A percentile compares a stretch with the other conserved stretches of the same genome.
phyloP scores from a whole-genome alignment of 1,140 invertebrate species.

The Bombus balteatus region DNA sequence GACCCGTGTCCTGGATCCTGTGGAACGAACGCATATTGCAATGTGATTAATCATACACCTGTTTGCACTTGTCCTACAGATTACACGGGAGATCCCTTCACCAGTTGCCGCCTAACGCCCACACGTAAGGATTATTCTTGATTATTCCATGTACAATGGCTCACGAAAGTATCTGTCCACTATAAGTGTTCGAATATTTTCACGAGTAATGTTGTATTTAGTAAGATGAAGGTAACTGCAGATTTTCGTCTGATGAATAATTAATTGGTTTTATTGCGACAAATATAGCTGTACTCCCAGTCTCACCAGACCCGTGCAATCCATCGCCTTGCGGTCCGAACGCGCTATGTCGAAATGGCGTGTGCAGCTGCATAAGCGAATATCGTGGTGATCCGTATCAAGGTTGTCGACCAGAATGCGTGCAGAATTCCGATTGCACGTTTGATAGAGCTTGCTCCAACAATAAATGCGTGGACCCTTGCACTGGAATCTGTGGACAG shows the following conservation, averaged over 20 bases:
- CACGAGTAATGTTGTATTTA: too few species aligned
- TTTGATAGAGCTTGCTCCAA: slow-evolving; percentile 86
- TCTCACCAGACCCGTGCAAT: slow-evolving; percentile 78
- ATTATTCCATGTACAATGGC: not conserved
- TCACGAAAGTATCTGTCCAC: not conserved
- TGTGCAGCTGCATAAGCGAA: slow-evolving; percentile 80
- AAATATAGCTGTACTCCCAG: slow-evolving; percentile 59
- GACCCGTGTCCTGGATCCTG: slow-evolving; percentile 90
- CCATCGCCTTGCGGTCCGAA: slow-evolving; percentile 84
- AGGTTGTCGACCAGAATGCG: slow-evolving; percentile 83
- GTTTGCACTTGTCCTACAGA: slow-evolving; percentile 84
- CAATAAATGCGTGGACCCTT: slow-evolving; percentile 90
- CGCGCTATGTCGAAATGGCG: slow-evolving; percentile 75
- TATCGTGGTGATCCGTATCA: slow-evolving; percentile 82
- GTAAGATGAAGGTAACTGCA: too few species aligned
- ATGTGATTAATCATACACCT: slow-evolving; percentile 84
- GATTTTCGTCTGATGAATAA: not conserved
- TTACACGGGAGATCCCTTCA: slow-evolving; percentile 86
- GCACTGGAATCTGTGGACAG: slow-evolving; percentile 87
- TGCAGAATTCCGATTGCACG: slow-evolving; percentile 87
- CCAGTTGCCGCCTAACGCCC: slow-evolving; percentile 82
- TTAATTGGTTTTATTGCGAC: not conserved
- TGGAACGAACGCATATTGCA: slow-evolving; percentile 85
- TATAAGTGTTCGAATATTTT: too few species aligned
- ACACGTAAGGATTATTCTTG: slow-evolving; percentile 59